A percentile compares a stretch with the other conserved stretches of the same genome.
Conservation (phyloP, 2,888 invertebrate species). For the Cephus pulcher region DNA sequence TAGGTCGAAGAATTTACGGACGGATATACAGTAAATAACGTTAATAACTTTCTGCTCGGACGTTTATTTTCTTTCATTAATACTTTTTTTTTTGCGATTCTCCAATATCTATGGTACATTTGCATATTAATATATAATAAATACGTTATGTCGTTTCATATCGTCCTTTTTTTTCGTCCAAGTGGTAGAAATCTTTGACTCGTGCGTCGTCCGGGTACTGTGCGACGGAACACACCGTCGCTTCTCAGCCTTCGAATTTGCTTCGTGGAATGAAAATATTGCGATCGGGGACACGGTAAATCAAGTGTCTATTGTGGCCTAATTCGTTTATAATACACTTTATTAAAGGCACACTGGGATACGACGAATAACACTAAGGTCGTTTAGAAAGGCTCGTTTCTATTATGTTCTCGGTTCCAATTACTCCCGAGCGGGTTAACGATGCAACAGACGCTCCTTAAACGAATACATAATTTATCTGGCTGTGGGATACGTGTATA, state of each 20-base stretch:
- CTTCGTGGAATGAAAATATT: not conserved
- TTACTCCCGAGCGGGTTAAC: not conserved
- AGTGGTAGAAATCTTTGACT: not conserved
- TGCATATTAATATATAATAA: not conserved
- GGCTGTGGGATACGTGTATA: not conserved
- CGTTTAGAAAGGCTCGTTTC: constrained; percentile 1
- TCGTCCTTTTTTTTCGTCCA: not conserved
- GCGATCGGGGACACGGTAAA: not conserved
- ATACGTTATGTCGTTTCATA: too few species aligned
- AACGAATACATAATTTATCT: constrained; percentile 3
- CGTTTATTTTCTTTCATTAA: not conserved
- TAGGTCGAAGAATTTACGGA: not conserved
- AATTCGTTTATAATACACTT: not conserved
- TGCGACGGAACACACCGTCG: not conserved
- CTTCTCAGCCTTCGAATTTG: not conserved
- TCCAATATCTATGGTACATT: not conserved
- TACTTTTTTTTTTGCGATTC: not conserved
- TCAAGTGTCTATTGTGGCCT: not conserved
- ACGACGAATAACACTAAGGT: not conserved
- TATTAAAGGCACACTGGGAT: not conserved
- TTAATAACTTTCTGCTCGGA: not conserved
- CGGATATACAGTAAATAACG: not conserved
- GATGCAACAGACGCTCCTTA: constrained; percentile 1
- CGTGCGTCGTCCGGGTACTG: not conserved
- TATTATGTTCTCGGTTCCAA: not conserved